These are phyloP conservation scores for Vanacampus margaritifer DNA, from an alignment of 2,113 vertebrate species.

Conservation along the genomic window DNA sequence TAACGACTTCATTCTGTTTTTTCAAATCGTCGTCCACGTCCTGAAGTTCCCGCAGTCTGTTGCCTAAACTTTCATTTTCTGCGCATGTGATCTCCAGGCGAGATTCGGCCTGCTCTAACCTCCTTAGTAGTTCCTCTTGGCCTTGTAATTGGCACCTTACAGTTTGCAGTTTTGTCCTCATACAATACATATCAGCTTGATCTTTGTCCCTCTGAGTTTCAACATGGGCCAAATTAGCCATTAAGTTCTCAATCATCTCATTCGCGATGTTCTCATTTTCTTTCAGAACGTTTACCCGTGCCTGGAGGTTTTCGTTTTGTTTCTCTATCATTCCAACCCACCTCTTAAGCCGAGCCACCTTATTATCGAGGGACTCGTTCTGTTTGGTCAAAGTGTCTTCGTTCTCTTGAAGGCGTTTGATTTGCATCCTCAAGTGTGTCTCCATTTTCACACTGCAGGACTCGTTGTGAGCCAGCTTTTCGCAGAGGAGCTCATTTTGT, in stretches of 20 bases:
- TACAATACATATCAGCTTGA: neutral
- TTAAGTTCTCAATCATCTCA: neutral
- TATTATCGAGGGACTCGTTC: neutral
- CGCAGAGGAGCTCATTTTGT: neutral
- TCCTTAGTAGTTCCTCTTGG: neutral
- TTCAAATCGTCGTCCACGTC: neutral
- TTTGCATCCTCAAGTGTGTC: neutral
- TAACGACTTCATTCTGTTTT: neutral
- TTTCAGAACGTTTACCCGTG: neutral
- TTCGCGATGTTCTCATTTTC: neutral
- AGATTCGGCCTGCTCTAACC: neutral
- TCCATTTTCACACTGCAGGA: constrained; percentile 3
- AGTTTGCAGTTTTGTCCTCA: neutral
- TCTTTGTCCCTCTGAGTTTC: constrained; percentile 1
- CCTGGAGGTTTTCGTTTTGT: constrained; percentile 1
- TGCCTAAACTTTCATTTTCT: neutral
- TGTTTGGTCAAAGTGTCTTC: constrained; percentile 1
- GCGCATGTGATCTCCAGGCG: neutral
- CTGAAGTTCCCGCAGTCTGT: neutral
- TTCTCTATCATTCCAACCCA: constrained; percentile 1
- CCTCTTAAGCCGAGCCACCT: neutral
- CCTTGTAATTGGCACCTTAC: neutral
- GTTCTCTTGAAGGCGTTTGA: constrained; percentile 1
- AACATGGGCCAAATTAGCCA: neutral
- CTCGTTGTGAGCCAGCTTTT: constrained; percentile 1